phyloP scores from a whole-genome alignment of 2,888 invertebrate genomes.

The Andrena bicolor region DNA sequence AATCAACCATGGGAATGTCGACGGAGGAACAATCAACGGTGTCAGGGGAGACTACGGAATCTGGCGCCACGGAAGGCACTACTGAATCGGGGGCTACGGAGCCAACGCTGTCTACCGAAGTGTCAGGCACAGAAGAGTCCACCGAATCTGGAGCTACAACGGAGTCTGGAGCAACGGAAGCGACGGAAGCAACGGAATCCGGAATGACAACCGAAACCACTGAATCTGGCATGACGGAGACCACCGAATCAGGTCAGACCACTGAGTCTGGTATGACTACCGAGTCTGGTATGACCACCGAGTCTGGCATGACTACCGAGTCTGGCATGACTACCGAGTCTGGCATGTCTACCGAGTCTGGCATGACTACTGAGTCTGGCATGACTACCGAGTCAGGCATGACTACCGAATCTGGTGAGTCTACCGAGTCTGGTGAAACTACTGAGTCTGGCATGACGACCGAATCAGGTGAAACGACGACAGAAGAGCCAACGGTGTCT shows the following conservation, averaged over 20 bases:
- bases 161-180: conserved; percentile 60
- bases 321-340: conserved; percentile 60
- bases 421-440: conserved; percentile 66
- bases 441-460: conserved; percentile 66
- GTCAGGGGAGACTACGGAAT: conserved; percentile 69
- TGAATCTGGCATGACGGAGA: conserved; percentile 49
- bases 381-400: conserved; percentile 54
- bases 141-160: conserved; percentile 55
- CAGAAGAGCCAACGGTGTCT: conserved; percentile 59
- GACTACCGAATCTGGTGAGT: conserved; percentile 58
- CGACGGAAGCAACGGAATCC: conserved; percentile 62
- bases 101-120: conserved; percentile 46
- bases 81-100: conserved; percentile 67
- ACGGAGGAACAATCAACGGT: conserved; percentile 61
- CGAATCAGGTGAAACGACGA: conserved; percentile 65
- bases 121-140: conserved; percentile 28
- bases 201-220: conserved; percentile 60
- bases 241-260: conserved; percentile 36
- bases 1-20: background rate
- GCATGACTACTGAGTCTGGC: conserved; percentile 64
- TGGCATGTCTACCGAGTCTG: conserved; percentile 63
- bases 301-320: conserved; percentile 66
- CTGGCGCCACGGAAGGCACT: conserved; percentile 61
- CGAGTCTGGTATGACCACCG: conserved; percentile 57
- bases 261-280: conserved; percentile 67